Evolutionary conservation across 2,113 vertebrate species (phyloP).

Genomic region (Hemiscyllium ocellatum): DNA sequence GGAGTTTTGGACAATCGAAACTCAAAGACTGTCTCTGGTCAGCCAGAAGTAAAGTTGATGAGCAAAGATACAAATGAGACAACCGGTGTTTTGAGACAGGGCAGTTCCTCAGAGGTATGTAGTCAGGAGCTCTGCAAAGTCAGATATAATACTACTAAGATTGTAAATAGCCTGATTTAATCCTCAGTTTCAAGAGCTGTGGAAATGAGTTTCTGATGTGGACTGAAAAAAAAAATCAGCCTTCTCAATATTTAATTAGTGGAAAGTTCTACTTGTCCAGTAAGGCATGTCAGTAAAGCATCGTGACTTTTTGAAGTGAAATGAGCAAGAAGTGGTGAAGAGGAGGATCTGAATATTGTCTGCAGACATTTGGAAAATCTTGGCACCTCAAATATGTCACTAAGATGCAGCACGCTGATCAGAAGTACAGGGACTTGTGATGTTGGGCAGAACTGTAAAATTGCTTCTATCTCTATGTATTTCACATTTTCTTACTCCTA

Average conservation of each 20-base stretch:
- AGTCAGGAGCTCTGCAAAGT: background rate
- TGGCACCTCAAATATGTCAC: background rate
- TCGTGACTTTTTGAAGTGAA: background rate
- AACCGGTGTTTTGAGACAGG: too few species aligned
- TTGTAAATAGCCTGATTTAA: background rate
- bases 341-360: background rate
- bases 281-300: background rate
- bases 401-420: background rate
- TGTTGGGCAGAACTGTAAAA: background rate
- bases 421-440: background rate
- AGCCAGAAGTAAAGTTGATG: background rate
- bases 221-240: background rate
- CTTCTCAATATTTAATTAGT: background rate
- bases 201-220: background rate
- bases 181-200: background rate
- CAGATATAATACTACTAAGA: background rate
- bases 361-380: background rate
- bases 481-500: background rate
- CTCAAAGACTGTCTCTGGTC: too few species aligned
- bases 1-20: background rate
- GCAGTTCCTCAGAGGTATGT: background rate
- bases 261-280: background rate
- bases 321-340: background rate
- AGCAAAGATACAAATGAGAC: background rate
- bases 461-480: background rate